These are phyloP conservation scores for Scaptomyza parva DNA, from an alignment of 2,888 invertebrate species.

Conservation along the genomic window DNA sequence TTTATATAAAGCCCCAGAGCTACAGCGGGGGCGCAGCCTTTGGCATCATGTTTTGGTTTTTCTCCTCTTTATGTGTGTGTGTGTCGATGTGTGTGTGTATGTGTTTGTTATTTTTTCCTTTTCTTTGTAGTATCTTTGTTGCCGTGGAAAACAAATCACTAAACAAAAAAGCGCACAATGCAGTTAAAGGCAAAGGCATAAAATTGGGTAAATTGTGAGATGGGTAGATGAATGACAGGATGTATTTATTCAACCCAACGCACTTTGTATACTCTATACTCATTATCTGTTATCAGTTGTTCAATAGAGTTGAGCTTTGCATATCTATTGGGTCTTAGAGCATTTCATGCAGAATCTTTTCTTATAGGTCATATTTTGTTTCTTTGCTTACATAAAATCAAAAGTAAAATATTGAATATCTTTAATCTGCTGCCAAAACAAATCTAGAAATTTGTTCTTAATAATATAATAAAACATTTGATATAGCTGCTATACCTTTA, in stretches of 20 bases:
- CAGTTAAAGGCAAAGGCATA: slow-evolving; percentile 62
- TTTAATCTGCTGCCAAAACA: too few relatives aligned
- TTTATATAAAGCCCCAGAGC: slow-evolving; percentile 79
- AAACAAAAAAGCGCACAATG: slow-evolving; percentile 78
- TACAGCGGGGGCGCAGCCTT: slow-evolving; percentile 72
- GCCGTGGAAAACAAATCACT: slow-evolving; percentile 75
- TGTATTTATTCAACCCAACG: slow-evolving; percentile 34
- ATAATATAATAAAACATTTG: not conserved
- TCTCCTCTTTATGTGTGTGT: slow-evolving; percentile 33
- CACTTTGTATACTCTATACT: slow-evolving; percentile 39
- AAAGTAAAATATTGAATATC: too few relatives aligned
- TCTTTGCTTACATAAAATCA: not conserved
- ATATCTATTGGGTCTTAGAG: not conserved
- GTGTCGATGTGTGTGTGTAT: not conserved
- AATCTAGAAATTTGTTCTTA: too few relatives aligned
- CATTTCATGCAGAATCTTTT: too few relatives aligned
- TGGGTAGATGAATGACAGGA: slow-evolving; percentile 31
- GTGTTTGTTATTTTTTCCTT: slow-evolving; percentile 25
- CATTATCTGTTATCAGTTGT: not conserved
- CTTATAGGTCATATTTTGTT: not conserved
- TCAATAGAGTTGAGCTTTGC: not conserved
- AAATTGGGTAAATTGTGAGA: slow-evolving; percentile 52
- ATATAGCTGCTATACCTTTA: not conserved
- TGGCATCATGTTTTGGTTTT: slow-evolving; percentile 73
- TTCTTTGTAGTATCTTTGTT: slow-evolving; percentile 23